Percentiles rank a stretch among this genome's conserved stretches.
phyloP scores from a whole-genome alignment of 2,113 vertebrate genomes.

The Rattus rattus region DNA sequence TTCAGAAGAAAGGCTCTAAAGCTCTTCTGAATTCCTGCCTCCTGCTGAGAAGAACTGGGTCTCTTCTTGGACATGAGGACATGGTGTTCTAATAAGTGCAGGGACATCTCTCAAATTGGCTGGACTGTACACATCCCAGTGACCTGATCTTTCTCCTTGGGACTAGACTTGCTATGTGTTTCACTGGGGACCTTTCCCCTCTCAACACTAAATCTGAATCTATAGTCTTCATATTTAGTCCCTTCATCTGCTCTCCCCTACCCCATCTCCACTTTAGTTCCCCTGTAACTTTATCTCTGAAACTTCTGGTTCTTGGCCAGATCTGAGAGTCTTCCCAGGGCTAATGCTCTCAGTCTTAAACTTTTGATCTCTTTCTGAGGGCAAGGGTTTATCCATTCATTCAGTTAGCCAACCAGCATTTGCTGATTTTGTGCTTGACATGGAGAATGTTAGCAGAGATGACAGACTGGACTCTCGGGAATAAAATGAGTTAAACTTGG shows the following conservation, averaged over 20 bases:
- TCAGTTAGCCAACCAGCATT: constrained; percentile 42
- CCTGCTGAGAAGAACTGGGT: constrained; percentile 20
- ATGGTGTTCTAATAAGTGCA: background rate
- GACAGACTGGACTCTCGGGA: background rate
- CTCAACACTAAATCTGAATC: background rate
- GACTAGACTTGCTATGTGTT: background rate
- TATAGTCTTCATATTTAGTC: background rate
- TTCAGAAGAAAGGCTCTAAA: background rate
- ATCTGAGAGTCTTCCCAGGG: background rate
- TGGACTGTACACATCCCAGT: background rate
- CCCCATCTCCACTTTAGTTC: background rate
- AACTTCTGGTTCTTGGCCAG: background rate
- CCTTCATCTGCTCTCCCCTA: background rate
- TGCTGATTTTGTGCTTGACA: constrained; percentile 39
- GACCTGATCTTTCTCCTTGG: background rate
- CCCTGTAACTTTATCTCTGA: background rate
- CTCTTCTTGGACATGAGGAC: constrained; percentile 23
- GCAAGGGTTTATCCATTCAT: background rate
- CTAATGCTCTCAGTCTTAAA: background rate
- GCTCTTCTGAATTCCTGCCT: background rate
- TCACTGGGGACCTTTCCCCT: background rate
- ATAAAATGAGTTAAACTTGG: constrained; percentile 53
- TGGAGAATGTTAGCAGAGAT: background rate
- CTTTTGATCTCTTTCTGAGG: constrained; percentile 14
- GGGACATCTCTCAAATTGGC: background rate